Evolutionary conservation across 1,140 invertebrate species (phyloP), one percentile per base, ranked within the genome.

Genomic region (Monochamus saltuarius): DNA sequence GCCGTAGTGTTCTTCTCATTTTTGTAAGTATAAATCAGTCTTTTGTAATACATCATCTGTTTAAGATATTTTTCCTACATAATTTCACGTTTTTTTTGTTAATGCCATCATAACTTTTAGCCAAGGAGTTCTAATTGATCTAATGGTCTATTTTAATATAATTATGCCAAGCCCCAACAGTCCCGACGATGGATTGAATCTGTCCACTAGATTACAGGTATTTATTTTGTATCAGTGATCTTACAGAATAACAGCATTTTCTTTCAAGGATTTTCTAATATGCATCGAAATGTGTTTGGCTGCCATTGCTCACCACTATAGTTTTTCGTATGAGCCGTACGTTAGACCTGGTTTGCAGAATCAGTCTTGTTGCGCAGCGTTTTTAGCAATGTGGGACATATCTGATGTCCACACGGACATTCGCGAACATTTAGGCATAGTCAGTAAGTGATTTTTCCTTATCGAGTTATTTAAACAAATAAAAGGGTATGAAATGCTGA

Each of bases 51-150:
- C n/a, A n/a, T n/a, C n/a, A n/a, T n/a, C n/a, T n/a, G n/a, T n/a
- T n/a, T n/a, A n/a, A n/a, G n/a, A n/a, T n/a, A n/a, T n/a, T n/a
- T n/a, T n/a, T n/a, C n/a, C n/a, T n/a, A n/a, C n/a, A n/a, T n/a
- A n/a, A n/a, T n/a, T n/a, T n/a, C n/a, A 93, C 98, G 10, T 98
- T 98, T 80, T 94, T 97, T 72, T 97, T 95, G 54, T 98, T 98
- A 79, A 97, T 97, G 94, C 97, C 86, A 90, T 92, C 88, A 55
- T 58, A 56, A 11, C 61, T 64, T 86, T 16, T 78, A 95, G 94
- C 79, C 95, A 98, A 87, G 89, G 91, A 55, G 90, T 97, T 19
- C 76, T 95, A 11, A 94, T 98, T 58, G 89, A 92, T 68, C 83
- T 93, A 62, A 79, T 97, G 65, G 92, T 92, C 0, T 91, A 92